phyloP scores from a whole-genome alignment of 2,113 vertebrate genomes.

The Pseudonaja textilis region DNA sequence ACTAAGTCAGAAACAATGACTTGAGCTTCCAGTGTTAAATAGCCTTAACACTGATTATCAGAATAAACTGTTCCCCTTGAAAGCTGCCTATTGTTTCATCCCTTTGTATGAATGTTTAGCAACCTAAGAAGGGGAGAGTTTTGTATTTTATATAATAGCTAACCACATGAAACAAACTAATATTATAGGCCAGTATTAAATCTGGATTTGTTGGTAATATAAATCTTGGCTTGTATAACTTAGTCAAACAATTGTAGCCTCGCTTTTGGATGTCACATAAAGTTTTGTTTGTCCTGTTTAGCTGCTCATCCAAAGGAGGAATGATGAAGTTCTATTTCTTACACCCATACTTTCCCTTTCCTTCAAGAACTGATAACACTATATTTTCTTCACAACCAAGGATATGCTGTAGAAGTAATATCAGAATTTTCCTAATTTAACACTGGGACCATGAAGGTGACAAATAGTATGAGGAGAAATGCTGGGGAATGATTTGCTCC shows the following conservation, averaged over 20 bases:
- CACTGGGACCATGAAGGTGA: not conserved
- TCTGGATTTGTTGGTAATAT: not conserved
- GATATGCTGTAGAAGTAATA: not conserved
- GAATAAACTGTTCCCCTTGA: not conserved
- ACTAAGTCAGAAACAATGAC: not conserved
- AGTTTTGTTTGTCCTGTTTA: not conserved
- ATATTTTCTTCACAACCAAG: not conserved
- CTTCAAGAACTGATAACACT: not conserved
- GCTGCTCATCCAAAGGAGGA: not conserved
- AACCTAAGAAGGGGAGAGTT: not conserved
- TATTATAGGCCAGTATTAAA: not conserved
- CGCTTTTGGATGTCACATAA: not conserved
- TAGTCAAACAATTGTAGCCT: not conserved
- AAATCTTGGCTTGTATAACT: not conserved
- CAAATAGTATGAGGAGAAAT: not conserved
- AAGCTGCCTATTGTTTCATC: not conserved
- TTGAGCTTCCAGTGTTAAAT: not conserved
- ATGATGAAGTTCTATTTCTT: not conserved
- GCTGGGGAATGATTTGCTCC: not conserved
- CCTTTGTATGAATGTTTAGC: not conserved
- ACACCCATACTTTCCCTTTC: not conserved
- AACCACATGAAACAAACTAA: not conserved
- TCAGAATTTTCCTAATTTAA: not conserved
- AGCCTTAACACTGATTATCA: not conserved
- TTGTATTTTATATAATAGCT: not conserved